A percentile compares a stretch with the other conserved stretches of the same genome.
phyloP scores from a whole-genome alignment of 2,888 invertebrate species.

The Thecocarcelia acutangulata region DNA sequence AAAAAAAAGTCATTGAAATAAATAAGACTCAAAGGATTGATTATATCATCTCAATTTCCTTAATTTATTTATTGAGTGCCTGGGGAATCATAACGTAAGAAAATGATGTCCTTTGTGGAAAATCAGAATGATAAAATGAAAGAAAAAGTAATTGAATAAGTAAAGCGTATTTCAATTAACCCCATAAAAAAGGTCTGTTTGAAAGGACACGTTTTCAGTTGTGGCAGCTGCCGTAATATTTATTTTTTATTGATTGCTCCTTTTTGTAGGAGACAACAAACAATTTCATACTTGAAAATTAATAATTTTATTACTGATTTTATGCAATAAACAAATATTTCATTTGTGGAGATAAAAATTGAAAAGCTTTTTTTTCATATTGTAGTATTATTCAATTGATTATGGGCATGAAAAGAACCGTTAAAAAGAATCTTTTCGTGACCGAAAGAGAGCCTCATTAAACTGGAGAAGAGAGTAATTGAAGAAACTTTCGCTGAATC shows the following conservation, averaged over 20 bases:
- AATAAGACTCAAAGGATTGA: slow-evolving; percentile 63
- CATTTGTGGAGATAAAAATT: slow-evolving; percentile 11
- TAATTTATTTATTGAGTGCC: slow-evolving; percentile 63
- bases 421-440: too few relatives aligned
- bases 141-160: slow-evolving; percentile 15
- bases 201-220: slow-evolving; percentile 37
- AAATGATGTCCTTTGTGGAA: slow-evolving; percentile 61
- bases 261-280: neutral
- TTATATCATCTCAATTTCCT: slow-evolving; percentile 63
- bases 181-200: slow-evolving; percentile 54
- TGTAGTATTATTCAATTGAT: neutral
- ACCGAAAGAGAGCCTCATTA: too few relatives aligned
- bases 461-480: too few relatives aligned
- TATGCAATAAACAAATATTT: slow-evolving; percentile 17
- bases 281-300: slow-evolving; percentile 26
- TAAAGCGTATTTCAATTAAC: slow-evolving; percentile 72
- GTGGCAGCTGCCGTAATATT: slow-evolving; percentile 17
- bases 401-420: too few relatives aligned
- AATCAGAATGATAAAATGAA: slow-evolving; percentile 44
- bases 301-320: slow-evolving; percentile 29
- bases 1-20: slow-evolving; percentile 51
- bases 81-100: slow-evolving; percentile 58
- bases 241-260: too few relatives aligned
- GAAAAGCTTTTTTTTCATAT: neutral
- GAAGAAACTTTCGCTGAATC: too few relatives aligned